Base-by-base conservation (phyloP, 2,888 invertebrate genomes). In the Dolichomitus sp. region DNA sequence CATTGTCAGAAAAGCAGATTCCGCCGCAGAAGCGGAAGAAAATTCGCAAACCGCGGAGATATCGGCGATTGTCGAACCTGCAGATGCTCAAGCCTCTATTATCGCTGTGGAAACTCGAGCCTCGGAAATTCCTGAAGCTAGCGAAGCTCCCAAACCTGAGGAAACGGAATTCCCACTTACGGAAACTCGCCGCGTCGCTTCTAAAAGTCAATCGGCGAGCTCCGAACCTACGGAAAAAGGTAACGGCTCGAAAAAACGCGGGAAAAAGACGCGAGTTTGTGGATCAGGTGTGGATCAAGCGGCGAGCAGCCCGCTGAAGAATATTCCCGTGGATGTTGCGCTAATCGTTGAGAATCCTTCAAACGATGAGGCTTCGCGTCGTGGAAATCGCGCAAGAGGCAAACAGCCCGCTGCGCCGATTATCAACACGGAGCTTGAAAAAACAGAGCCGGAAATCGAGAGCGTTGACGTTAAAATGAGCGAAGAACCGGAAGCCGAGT, bases 221-320 rank as follows among this genome's bases (percentile, higher is more conserved):
- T 9, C n/a, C 19, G 77, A 83, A 7, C n/a, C 19, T 17, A 3
- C 59, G n/a, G 78, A 82, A 1, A 75, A 77, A 74, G 12, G 23
- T 33, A 40, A 17, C 19, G 6, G 73, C 14, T 14, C 79, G 40
- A 83, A 74, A 19, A 84, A 84, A n/a, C 65, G 69, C 12, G 83
- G 83, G 9, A 83, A 80, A 57, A 83, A 83, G 40, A 68, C 73
- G 40, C 73, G 83, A 7, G 45, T 45, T 12, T 19, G 33, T 6
- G 61, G 23, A 12, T 12, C 50, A n/a, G n/a, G 5, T 27, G 72
- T 1, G 6, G 57, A 74, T 63, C 33, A 30, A 11, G 27, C 33
- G 9, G 27, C 63, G n/a, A 30, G 42, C 7, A 54, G 33, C 17
- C 30, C 81, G 11, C 9, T n/a, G 3, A 78, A 63, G 11, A 63